Evolutionary conservation across 2,888 invertebrate species (phyloP).

Genomic region (Melanostoma mellinum): DNA sequence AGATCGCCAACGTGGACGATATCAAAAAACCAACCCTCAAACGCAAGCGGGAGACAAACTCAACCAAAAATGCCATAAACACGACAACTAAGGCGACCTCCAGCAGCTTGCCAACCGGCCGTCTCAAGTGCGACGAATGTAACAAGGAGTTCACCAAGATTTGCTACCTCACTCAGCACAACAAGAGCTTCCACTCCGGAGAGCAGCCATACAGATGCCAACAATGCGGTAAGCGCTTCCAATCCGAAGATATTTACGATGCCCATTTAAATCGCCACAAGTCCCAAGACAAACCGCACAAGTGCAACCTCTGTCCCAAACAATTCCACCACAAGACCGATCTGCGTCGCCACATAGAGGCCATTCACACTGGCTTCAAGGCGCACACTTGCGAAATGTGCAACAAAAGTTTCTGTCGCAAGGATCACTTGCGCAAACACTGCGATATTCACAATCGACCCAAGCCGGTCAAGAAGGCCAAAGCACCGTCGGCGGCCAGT

Average conservation of each 20-base stretch:
- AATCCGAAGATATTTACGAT: constrained; percentile 87
- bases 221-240: constrained; percentile 93
- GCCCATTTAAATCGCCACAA: constrained; percentile 89
- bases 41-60: constrained; percentile 74
- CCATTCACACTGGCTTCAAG: constrained; percentile 91
- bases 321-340: constrained; percentile 96
- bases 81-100: constrained; percentile 73
- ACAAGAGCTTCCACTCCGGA: constrained; percentile 93
- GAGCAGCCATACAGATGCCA: constrained; percentile 93
- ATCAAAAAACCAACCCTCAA: constrained; percentile 71
- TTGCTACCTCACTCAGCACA: constrained; percentile 95
- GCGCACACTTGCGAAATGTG: constrained; percentile 92
- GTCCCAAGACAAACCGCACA: constrained; percentile 91
- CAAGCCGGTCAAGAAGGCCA: constrained; percentile 60
- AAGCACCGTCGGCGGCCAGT: constrained; percentile 11
- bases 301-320: constrained; percentile 92
- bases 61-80: too few relatives aligned
- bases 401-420: constrained; percentile 93
- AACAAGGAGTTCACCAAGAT: constrained; percentile 92
- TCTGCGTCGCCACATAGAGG: constrained; percentile 91
- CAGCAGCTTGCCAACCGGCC: constrained; percentile 77
- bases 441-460: constrained; percentile 88
- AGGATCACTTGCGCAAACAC: constrained; percentile 96
- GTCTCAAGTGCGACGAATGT: constrained; percentile 89
- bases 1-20: constrained; percentile 79